These are phyloP conservation scores for Sinocyclocheilus anshuiensis DNA, from an alignment of 2,113 vertebrate species.

Conservation along the genomic window DNA sequence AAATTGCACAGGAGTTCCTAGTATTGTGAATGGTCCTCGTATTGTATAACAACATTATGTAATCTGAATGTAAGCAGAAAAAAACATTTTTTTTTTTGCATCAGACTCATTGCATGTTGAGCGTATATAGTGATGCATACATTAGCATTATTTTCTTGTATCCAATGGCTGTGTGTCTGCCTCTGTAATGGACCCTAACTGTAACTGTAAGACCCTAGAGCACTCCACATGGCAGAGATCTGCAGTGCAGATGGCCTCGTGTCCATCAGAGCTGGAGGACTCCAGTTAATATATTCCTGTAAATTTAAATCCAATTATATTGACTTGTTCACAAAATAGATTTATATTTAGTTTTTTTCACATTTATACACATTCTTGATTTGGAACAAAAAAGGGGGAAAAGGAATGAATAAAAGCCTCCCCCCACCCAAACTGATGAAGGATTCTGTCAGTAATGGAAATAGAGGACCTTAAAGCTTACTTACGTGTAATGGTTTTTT, in stretches of 20 bases:
- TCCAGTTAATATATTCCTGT: background rate
- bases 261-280: background rate
- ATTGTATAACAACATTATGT: background rate
- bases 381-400: background rate
- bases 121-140: background rate
- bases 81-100: background rate
- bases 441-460: background rate
- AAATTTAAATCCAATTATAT: background rate
- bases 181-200: background rate
- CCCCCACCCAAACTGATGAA: background rate
- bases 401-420: background rate
- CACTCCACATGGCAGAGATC: background rate
- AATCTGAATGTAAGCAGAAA: background rate
- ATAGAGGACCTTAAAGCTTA: background rate
- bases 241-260: background rate
- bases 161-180: background rate
- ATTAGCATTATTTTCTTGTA: background rate
- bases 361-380: background rate
- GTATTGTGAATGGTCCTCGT: background rate
- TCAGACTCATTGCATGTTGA: background rate
- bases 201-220: background rate
- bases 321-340: background rate
- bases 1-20: background rate
- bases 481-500: conserved; percentile 23
- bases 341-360: background rate